These are phyloP conservation scores for Mobula hypostoma DNA, from an alignment of 2,113 vertebrate genomes.

Conservation along the genomic window DNA sequence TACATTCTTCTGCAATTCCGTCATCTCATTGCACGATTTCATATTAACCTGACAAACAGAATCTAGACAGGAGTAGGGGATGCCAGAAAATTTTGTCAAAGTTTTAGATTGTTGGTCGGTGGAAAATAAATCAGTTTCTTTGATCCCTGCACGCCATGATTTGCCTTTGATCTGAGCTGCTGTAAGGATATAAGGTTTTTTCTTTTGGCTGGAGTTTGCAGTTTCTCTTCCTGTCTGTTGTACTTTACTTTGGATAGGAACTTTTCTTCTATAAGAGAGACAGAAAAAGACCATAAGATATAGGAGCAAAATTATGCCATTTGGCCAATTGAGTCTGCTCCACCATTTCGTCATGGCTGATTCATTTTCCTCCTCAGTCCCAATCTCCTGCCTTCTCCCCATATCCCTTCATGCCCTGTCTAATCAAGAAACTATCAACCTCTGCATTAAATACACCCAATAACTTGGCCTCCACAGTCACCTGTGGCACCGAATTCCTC, in stretches of 20 bases:
- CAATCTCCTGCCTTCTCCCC: too few species aligned
- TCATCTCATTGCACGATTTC: not conserved
- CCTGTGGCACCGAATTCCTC: too few species aligned
- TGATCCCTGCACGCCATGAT: not conserved
- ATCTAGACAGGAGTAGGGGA: not conserved
- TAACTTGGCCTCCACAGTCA: too few species aligned
- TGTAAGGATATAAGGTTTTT: not conserved
- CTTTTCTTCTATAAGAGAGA: not conserved
- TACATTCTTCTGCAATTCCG: not conserved
- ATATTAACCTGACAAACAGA: not conserved
- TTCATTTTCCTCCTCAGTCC: too few species aligned
- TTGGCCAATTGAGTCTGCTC: too few species aligned
- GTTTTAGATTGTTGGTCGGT: not conserved
- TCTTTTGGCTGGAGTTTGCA: not conserved
- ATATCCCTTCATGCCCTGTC: too few species aligned
- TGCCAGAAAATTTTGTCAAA: not conserved
- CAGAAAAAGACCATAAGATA: not conserved
- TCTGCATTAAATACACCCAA: too few species aligned
- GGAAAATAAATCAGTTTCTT: not conserved
- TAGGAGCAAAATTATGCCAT: not conserved
- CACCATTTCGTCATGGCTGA: too few species aligned
- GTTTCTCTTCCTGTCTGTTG: not conserved
- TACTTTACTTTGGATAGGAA: slow-evolving; percentile 5
- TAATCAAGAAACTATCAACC: too few species aligned
- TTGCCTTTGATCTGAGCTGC: not conserved